Evolutionary conservation across 2,797 vertebrate species (phyloP).

Genomic region (Nyctalus aviator): DNA sequence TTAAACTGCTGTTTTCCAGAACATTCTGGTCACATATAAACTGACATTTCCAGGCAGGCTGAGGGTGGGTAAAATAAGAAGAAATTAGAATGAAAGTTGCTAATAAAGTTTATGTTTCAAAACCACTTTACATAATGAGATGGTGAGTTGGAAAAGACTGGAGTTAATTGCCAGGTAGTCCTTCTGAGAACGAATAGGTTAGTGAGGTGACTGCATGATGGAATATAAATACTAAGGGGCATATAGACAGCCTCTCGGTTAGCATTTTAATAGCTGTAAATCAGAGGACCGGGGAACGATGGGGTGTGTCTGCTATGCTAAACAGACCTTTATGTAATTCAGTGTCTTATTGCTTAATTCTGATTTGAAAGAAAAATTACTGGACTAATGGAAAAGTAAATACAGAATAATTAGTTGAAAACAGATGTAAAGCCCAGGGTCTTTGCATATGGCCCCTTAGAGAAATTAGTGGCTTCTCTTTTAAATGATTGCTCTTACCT

Average conservation of each 20-base stretch:
- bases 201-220: slow-evolving; percentile 52
- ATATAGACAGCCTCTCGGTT: slow-evolving; percentile 50
- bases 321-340: slow-evolving; percentile 78
- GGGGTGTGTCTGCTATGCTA: slow-evolving; percentile 68
- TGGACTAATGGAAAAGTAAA: slow-evolving; percentile 78
- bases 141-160: slow-evolving; percentile 56
- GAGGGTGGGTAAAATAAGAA: neutral
- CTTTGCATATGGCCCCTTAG: slow-evolving; percentile 62
- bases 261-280: slow-evolving; percentile 72
- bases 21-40: slow-evolving; percentile 68
- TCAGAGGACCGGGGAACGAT: slow-evolving; percentile 56
- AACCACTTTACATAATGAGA: slow-evolving; percentile 75
- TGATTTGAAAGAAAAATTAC: slow-evolving; percentile 78
- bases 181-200: slow-evolving; percentile 76
- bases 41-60: slow-evolving; percentile 50
- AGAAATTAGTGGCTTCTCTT: slow-evolving; percentile 75
- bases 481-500: slow-evolving; percentile 66
- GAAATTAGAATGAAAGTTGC: slow-evolving; percentile 75
- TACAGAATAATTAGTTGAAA: slow-evolving; percentile 77
- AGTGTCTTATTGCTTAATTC: slow-evolving; percentile 74
- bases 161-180: slow-evolving; percentile 75
- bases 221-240: slow-evolving; percentile 66
- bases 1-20: slow-evolving; percentile 73
- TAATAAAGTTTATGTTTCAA: slow-evolving; percentile 78
- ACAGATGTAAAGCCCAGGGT: neutral